phyloP scores from a whole-genome alignment of 2,888 invertebrate genomes.

The Drosophila fulvimacula region DNA sequence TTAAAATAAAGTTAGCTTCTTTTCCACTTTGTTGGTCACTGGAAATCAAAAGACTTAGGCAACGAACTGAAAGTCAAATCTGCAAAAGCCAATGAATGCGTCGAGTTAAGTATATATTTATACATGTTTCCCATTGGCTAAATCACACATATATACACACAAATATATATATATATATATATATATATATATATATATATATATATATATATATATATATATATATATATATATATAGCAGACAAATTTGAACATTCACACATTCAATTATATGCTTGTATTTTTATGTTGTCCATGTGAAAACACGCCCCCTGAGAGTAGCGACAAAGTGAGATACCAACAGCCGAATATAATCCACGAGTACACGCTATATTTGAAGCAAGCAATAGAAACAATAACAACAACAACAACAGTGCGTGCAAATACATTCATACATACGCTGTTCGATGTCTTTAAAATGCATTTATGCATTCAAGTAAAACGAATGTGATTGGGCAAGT shows the following conservation, averaged over 20 bases:
- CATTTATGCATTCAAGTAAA: conserved; percentile 67
- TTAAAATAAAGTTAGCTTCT: background rate
- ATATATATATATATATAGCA: conserved; percentile 1
- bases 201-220: background rate
- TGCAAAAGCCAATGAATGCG: conserved; percentile 17
- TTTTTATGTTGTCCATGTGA: conserved; percentile 22
- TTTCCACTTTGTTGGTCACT: no score
- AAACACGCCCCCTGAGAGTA: conserved; percentile 71
- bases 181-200: background rate
- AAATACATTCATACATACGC: conserved; percentile 20
- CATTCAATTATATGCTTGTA: conserved; percentile 38
- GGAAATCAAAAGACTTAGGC: conserved; percentile 48
- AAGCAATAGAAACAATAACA: conserved; percentile 12
- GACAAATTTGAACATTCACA: conserved; percentile 44
- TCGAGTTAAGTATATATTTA: conserved; percentile 35
- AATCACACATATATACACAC: background rate
- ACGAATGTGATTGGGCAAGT: conserved; percentile 38
- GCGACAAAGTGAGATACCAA: conserved; percentile 73
- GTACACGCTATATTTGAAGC: conserved; percentile 66
- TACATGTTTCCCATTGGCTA: conserved; percentile 60
- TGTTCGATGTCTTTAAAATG: conserved; percentile 63
- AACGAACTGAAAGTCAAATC: conserved; percentile 58
- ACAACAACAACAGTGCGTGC: conserved; percentile 22
- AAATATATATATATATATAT: background rate
- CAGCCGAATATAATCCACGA: conserved; percentile 59